Base-by-base conservation (phyloP, 2,113 vertebrate genomes). In the Leptobrachium leishanense region DNA sequence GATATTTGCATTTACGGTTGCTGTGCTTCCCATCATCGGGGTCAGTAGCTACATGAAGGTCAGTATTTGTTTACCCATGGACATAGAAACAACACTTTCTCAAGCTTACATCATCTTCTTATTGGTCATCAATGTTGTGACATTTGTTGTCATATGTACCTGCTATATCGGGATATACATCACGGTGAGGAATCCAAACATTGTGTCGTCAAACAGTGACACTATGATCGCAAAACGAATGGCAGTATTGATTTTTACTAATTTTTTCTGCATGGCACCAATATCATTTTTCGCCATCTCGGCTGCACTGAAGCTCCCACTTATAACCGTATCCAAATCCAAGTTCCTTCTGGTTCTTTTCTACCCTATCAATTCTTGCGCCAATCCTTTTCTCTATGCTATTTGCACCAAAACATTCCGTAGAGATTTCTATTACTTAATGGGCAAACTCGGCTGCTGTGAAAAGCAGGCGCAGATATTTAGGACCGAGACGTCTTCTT, bases 231-330 rank as follows among this genome's bases (percentile, higher is more conserved):
- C 98, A 83, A 94, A 96, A 68, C 95, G 97, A 50, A 99, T 99
- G 98, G 97, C 98, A 5, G 79, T 97, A 15, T 92, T 99, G 20
- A 96, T 99, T 85, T 99, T 99, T 90, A 99, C 98, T 0, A 94
- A 99, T 89, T 99, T 99, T 85, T 79, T 98, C 78, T 99, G 98
- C 88, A 97, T 98, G 94, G 97, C 96, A 0, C 98, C 98, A 0
- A 99, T 99, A 81, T 98, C 96, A 1, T 98, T 99, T 85, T 99
- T 99, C n/a, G 96, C 97, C 72, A 92, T 98, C 80, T 98, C 96
- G 0, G 98, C 98, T 2, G 95, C 97, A 0, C 90, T 99, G 74
- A 98, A 95, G 86, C 89, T 92, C 41, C 98, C 98, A 5, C 94
- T 99, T 69, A 99, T 99, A 88, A 97, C 95, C 0, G 92, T 99